Percentiles rank a stretch among this genome's conserved stretches.
Conservation (phyloP, 1,140 invertebrate genomes). For the Chelonus insularis region DNA sequence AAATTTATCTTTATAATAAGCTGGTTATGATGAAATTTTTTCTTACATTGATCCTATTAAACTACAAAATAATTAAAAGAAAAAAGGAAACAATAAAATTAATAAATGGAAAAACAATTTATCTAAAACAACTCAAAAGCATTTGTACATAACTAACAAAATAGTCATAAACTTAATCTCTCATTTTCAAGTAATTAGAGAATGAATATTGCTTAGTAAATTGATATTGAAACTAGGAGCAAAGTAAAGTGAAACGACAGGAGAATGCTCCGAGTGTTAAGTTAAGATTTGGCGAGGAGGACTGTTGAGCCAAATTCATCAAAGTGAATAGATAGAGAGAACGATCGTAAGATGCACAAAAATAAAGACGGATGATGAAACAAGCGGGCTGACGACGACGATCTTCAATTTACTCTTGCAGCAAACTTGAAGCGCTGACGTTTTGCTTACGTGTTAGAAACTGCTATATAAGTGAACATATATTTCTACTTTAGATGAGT, state of each 20-base stretch:
- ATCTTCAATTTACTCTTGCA: not conserved
- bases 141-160: no score
- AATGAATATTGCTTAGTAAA: no score
- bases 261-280: not conserved
- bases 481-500: no score
- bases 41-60: no score
- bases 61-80: no score
- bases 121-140: no score
- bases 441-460: slow-evolving; percentile 54
- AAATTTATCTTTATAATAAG: no score
- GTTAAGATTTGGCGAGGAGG: not conserved
- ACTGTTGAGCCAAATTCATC: slow-evolving; percentile 1
- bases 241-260: not conserved
- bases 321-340: not conserved
- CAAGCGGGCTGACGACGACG: not conserved
- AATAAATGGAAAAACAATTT: no score
- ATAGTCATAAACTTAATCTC: no score
- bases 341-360: slow-evolving; percentile 1
- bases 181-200: no score
- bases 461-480: slow-evolving; percentile 21
- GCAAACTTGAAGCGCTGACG: slow-evolving; percentile 48
- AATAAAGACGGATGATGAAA: slow-evolving; percentile 11
- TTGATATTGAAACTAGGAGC: not conserved
- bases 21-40: no score
- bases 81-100: no score